Percentiles rank a stretch among this genome's conserved stretches.
These are phyloP conservation scores for Agrotis exclamationis DNA, from an alignment of 2,888 invertebrate genomes.

Conservation along the genomic window DNA sequence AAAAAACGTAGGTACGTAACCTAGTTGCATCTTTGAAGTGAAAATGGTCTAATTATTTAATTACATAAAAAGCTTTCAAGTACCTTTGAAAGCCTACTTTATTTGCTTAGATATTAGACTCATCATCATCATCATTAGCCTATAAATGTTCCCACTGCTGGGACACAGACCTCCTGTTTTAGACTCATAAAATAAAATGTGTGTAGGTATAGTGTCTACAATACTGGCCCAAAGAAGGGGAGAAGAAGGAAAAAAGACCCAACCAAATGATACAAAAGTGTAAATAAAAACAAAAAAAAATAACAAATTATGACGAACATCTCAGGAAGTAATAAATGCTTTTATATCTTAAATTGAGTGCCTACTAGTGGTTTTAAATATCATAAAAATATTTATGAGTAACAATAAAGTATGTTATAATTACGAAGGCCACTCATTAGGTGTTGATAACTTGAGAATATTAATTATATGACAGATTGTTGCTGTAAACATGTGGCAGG, in stretches of 20 bases:
- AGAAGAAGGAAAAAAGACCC: too few relatives aligned
- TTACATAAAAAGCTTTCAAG: too few relatives aligned
- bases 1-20: too few relatives aligned
- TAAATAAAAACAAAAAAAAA: constrained; percentile 14
- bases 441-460: constrained; percentile 36
- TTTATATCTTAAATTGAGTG: constrained; percentile 12
- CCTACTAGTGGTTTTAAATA: constrained; percentile 6
- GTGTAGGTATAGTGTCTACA: background rate
- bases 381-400: constrained; percentile 39
- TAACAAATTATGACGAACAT: constrained; percentile 20
- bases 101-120: too few relatives aligned
- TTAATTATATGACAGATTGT: constrained; percentile 29
- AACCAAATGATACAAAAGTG: background rate
- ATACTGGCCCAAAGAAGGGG: too few relatives aligned
- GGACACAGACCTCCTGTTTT: too few relatives aligned
- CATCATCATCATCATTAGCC: too few relatives aligned
- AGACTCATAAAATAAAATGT: too few relatives aligned
- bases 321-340: constrained; percentile 44
- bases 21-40: too few relatives aligned
- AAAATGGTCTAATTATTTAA: too few relatives aligned
- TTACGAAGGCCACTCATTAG: constrained; percentile 44
- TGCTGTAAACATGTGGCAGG: constrained; percentile 32
- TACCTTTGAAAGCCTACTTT: too few relatives aligned
- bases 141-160: too few relatives aligned
- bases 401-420: constrained; percentile 39